Base-by-base conservation (phyloP, 2,888 invertebrate species). In the Lycaena phlaeas region DNA sequence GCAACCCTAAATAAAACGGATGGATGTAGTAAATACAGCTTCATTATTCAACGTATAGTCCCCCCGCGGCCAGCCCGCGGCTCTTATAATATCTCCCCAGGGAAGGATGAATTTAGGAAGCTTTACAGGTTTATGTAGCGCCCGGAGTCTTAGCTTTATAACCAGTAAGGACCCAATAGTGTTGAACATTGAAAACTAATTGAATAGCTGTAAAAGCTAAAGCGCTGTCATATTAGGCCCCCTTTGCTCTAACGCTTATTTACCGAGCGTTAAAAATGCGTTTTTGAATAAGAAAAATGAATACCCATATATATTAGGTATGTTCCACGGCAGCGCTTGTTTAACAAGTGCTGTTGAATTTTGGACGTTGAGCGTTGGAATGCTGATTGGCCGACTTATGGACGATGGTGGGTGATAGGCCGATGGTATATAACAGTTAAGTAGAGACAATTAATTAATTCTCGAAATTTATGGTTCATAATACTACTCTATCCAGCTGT, bases 1-100 rank as follows among this genome's bases (percentile, higher is more conserved):
- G 2, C 9, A 7, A 18, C 2, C 22, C 5, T 7, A 22, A 4
- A 22, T 22, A 22, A 22, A 22, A 22, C 22, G 2, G 3, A 9
- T 9, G 22, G 22, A 22, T 14, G 7, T 52, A 55, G 59, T 61
- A 66, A 66, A 65, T 60, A 27, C 7, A 15, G 15, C 27, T 38
- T 38, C 15, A 38, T 38, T 38, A 38, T 38, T 15, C 27, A 27
- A 38, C 27, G 27, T 29, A 29, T 14, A 30, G 30, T 28, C 41
- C 25, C 27, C 17, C 29, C 42, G 15, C 22, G 27, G 27, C 14
- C 40, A 38, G 42, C 29, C 29, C 41, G 40, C 41, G 41, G 44
- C 36, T 44, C 42, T 28, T 45, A 36, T 42, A 45, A 45, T 48
- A 40, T 40, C 38, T 40, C 38, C 45, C 38, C 10, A 42, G 31